A percentile compares a stretch with the other conserved stretches of the same genome.
Evolutionary conservation across 1,140 invertebrate species (phyloP).

Genomic region (Anoplolepis gracilipes): DNA sequence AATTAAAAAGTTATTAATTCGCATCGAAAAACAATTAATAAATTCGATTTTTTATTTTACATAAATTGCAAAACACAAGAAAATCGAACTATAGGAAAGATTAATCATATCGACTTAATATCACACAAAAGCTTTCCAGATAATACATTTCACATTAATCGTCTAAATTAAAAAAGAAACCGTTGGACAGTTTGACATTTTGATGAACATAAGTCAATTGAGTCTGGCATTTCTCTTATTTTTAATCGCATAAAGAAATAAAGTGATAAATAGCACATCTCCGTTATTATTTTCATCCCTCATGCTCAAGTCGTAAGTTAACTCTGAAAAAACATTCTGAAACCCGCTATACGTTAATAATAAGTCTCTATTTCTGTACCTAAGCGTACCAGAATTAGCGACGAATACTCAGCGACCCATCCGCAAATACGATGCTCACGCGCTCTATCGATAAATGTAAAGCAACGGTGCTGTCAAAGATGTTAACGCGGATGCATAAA

Average conservation of each 20-base stretch:
- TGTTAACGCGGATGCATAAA: constrained; percentile 32
- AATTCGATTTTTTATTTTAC: not conserved
- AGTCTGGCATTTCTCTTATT: not conserved
- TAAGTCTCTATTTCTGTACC: constrained; percentile 36
- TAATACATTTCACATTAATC: not conserved
- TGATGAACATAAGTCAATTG: not conserved
- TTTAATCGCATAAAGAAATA: not conserved
- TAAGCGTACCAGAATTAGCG: constrained; percentile 36
- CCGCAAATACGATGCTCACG: constrained; percentile 25
- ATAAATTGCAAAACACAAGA: not conserved
- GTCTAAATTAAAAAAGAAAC: not conserved
- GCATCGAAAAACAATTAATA: not conserved
- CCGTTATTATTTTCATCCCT: constrained; percentile 23
- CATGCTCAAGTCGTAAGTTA: constrained; percentile 8
- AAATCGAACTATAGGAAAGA: not conserved
- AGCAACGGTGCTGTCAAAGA: constrained; percentile 17
- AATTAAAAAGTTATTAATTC: not conserved
- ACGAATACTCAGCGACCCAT: constrained; percentile 25
- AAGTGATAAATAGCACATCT: constrained; percentile 13
- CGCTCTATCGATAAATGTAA: constrained; percentile 31
- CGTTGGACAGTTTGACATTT: not conserved
- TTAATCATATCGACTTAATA: not conserved
- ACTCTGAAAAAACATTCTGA: constrained; percentile 33
- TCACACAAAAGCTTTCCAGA: not conserved
- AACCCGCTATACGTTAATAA: constrained; percentile 24